Evolutionary conservation across 2,888 invertebrate genomes (phyloP).

Genomic region (Muscina levida): DNA sequence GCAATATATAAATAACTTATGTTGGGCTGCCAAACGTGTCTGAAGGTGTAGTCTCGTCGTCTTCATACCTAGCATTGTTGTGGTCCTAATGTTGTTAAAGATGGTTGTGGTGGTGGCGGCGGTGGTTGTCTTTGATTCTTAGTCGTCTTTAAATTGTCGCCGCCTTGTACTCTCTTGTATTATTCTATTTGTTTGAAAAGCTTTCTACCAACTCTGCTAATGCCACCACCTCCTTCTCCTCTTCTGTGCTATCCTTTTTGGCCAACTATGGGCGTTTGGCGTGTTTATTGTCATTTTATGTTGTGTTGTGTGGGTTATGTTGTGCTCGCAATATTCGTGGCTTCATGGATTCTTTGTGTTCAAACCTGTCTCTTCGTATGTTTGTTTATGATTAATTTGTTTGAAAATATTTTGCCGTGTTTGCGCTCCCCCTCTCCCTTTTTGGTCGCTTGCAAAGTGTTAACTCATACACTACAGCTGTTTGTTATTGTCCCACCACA

Average conservation of each 20-base stretch:
- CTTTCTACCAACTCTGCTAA: background rate
- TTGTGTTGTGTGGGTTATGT: background rate
- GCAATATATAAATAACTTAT: background rate
- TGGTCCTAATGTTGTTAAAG: no score
- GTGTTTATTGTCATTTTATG: background rate
- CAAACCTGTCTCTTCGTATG: background rate
- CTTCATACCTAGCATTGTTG: no score
- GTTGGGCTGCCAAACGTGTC: background rate
- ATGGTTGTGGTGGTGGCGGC: no score
- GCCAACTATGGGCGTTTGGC: background rate
- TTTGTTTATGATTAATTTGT: conserved; percentile 38
- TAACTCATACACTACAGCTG: background rate
- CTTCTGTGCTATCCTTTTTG: background rate
- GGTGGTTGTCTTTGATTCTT: no score
- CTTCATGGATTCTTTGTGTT: background rate
- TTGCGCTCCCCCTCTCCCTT: no score
- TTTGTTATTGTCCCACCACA: conserved; percentile 15
- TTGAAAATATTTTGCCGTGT: no score
- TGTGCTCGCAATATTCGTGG: background rate
- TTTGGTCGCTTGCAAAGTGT: conserved; percentile 28
- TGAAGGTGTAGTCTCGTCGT: background rate
- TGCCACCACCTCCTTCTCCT: background rate
- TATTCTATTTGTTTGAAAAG: background rate
- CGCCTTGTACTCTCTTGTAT: background rate
- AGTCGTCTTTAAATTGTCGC: no score